Conservation (phyloP, 2,888 invertebrate genomes). For the Andrena bicolor region DNA sequence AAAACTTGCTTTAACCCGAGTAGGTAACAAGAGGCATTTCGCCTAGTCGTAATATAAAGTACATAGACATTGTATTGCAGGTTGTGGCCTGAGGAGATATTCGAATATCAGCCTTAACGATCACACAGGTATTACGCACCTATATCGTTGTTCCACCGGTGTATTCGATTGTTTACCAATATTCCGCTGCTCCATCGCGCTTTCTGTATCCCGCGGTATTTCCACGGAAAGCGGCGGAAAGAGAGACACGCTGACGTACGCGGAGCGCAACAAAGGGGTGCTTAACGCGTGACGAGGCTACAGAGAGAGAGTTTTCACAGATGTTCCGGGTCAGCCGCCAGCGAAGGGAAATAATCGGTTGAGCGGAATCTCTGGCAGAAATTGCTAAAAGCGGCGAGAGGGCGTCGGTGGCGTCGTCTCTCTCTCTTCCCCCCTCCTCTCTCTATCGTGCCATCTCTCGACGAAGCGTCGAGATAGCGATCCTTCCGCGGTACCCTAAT, state of each 20-base stretch:
- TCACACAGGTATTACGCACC: too few relatives aligned
- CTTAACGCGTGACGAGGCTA: conserved; percentile 42
- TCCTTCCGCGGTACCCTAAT: conserved; percentile 77
- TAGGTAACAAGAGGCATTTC: too few relatives aligned
- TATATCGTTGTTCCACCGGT: background rate
- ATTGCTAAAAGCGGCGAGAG: conserved; percentile 49
- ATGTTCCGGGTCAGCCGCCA: conserved; percentile 47
- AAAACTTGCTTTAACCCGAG: too few relatives aligned
- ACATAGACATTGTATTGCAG: too few relatives aligned
- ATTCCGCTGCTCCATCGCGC: conserved; percentile 17
- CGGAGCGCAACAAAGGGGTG: conserved; percentile 36
- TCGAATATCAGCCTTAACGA: too few relatives aligned
- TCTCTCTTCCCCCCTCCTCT: conserved; percentile 25
- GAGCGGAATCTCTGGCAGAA: conserved; percentile 47
- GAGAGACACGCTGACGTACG: conserved; percentile 35
- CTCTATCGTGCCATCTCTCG: conserved; percentile 16
- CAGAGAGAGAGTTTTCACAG: conserved; percentile 42
- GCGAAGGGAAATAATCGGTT: conserved; percentile 52
- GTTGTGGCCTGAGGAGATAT: too few relatives aligned
- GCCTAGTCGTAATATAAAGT: too few relatives aligned
- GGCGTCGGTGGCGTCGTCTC: conserved; percentile 21
- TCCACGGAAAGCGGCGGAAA: conserved; percentile 35
- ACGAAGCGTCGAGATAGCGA: conserved; percentile 65
- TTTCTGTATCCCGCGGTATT: conserved; percentile 22
- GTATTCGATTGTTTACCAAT: conserved; percentile 45